Conservation (phyloP, 2,113 vertebrate genomes). For the Kobus ellipsiprymnus region DNA sequence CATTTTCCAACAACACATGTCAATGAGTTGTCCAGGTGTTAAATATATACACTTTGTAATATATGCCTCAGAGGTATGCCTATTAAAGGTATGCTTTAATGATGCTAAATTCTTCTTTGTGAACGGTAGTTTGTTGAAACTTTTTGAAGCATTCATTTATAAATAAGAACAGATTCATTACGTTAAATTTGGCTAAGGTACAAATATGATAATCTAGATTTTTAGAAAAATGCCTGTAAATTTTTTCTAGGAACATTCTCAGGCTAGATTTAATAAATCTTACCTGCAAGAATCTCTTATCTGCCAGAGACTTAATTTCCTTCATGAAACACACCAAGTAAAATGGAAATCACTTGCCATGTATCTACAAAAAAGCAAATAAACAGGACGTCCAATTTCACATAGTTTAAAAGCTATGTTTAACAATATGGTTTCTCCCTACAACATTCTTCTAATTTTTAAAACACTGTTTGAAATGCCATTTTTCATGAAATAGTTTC, state of each 20-base stretch:
- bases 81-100: neutral
- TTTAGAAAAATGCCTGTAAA: neutral
- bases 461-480: neutral
- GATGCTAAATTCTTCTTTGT: constrained; percentile 40
- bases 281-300: neutral
- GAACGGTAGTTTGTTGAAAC: neutral
- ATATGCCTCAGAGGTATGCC: neutral
- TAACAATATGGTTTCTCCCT: neutral
- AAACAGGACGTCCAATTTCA: neutral
- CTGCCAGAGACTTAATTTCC: constrained; percentile 6
- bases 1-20: neutral
- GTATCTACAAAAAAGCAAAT: neutral
- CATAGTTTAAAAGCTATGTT: neutral
- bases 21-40: constrained; percentile 15
- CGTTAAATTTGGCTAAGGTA: constrained; percentile 10
- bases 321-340: neutral
- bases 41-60: neutral
- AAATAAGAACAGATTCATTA: constrained; percentile 25
- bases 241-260: constrained; percentile 1
- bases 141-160: neutral
- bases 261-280: constrained; percentile 32
- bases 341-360: neutral
- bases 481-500: neutral
- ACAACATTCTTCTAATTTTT: neutral
- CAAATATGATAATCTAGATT: neutral